phyloP scores from a whole-genome alignment of 2,888 invertebrate species.

The Cactoblastis cactorum region DNA sequence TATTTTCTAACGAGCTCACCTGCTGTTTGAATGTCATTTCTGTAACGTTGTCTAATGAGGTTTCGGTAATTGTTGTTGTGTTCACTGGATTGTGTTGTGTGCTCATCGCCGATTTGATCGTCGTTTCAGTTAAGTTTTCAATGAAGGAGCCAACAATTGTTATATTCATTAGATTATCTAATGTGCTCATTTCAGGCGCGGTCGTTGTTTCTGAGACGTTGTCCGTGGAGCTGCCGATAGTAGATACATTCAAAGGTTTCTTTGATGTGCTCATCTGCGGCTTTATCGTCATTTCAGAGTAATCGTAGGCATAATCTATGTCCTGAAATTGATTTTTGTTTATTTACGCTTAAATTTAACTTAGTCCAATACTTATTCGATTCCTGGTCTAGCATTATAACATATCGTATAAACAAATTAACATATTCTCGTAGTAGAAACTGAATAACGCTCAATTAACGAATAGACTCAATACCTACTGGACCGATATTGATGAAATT shows the following conservation, averaged over 20 bases:
- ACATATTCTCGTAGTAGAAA: too few species aligned
- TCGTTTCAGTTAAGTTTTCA: not conserved
- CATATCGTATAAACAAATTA: too few species aligned
- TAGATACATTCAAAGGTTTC: slow-evolving; percentile 55
- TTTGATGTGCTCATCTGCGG: slow-evolving; percentile 71
- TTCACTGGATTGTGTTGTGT: not conserved
- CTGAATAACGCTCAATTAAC: too few species aligned
- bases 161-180: not conserved
- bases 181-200: too few species aligned
- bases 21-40: slow-evolving; percentile 13
- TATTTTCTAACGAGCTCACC: slow-evolving; percentile 22
- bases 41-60: slow-evolving; percentile 9
- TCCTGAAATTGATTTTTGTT: too few species aligned
- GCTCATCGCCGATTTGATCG: slow-evolving; percentile 16
- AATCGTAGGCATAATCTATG: slow-evolving; percentile 86
- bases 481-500: too few species aligned
- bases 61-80: not conserved
- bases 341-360: too few species aligned
- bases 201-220: slow-evolving; percentile 34
- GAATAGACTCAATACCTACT: too few species aligned
- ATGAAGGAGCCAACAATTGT: not conserved
- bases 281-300: slow-evolving; percentile 85
- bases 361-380: too few species aligned
- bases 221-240: slow-evolving; percentile 31
- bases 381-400: too few species aligned